Evolutionary conservation across 1,140 invertebrate species (phyloP).

Genomic region (Neelides sp.): DNA sequence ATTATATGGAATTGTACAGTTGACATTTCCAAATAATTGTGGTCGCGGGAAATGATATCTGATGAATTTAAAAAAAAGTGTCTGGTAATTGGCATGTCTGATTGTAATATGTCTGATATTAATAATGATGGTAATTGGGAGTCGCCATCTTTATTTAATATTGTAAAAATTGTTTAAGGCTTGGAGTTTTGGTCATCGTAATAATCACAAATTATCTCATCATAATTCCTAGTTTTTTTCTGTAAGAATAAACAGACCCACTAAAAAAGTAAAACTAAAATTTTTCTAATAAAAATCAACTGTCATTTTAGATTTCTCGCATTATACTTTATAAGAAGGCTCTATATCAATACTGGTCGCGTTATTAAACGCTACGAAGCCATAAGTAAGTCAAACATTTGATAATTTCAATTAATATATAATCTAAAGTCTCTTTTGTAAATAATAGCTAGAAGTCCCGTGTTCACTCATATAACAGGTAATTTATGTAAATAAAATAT

Average conservation of each 20-base stretch:
- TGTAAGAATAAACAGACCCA: too few relatives aligned
- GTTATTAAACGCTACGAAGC: conserved; percentile 45
- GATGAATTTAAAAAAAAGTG: too few relatives aligned
- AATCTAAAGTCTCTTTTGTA: conserved; percentile 26
- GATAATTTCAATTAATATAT: not conserved
- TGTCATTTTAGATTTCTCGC: too few relatives aligned
- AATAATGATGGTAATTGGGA: too few relatives aligned
- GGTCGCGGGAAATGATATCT: too few relatives aligned
- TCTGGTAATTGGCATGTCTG: too few relatives aligned
- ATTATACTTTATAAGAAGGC: conserved; percentile 41
- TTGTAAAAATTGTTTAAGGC: not conserved
- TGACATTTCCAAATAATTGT: too few relatives aligned
- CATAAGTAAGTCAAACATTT: conserved; percentile 35
- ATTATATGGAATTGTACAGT: too few relatives aligned
- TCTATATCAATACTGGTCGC: conserved; percentile 50
- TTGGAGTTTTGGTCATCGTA: conserved; percentile 34
- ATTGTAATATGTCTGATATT: too few relatives aligned
- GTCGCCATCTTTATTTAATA: not conserved
- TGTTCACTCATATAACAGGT: conserved; percentile 46
- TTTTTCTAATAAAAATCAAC: too few relatives aligned
- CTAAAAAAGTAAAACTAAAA: too few relatives aligned
- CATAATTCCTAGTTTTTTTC: conserved; percentile 41
- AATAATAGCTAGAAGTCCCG: conserved; percentile 43
- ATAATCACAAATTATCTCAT: conserved; percentile 45
- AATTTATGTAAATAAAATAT: too few relatives aligned